A percentile compares a stretch with the other conserved stretches of the same genome.
Evolutionary conservation across 2,888 invertebrate genomes (phyloP).

Genomic region (Oscheius sp.): DNA sequence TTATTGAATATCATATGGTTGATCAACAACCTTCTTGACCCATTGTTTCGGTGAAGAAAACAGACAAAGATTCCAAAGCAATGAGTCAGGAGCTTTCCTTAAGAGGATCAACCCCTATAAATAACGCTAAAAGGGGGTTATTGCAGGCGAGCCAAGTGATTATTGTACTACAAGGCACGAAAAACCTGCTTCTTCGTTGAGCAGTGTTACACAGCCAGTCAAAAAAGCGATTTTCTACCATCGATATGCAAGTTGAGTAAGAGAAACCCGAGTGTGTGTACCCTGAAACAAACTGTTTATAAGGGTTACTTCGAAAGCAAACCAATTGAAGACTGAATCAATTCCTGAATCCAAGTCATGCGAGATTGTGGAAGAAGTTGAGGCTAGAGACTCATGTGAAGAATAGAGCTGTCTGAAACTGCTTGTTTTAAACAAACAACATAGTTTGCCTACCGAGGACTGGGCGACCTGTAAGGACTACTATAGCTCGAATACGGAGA

Average conservation of each 20-base stretch:
- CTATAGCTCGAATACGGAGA: conserved; percentile 13
- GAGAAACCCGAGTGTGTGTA: conserved; percentile 26
- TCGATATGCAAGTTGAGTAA: conserved; percentile 13
- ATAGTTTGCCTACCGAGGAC: conserved; percentile 1
- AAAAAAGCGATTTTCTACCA: conserved; percentile 21
- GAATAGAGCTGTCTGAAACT: background rate
- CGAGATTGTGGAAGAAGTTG: background rate
- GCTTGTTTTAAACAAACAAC: too few species aligned
- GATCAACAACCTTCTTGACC: background rate
- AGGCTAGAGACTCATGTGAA: conserved; percentile 12
- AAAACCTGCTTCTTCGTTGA: background rate
- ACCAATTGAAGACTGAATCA: background rate
- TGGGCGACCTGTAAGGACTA: conserved; percentile 26
- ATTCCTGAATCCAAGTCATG: background rate
- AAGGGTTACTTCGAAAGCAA: background rate
- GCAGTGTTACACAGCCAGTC: background rate
- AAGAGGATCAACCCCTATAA: background rate
- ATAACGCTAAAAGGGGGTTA: too few species aligned
- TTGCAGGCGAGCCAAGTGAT: background rate
- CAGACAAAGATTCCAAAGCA: background rate
- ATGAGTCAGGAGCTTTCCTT: conserved; percentile 5
- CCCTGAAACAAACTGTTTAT: background rate
- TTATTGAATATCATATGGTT: background rate
- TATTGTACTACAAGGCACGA: background rate
- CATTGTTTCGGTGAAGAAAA: background rate